Evolutionary conservation across 1,140 invertebrate species (phyloP).

Genomic region (Pogonomyrmex barbatus): DNA sequence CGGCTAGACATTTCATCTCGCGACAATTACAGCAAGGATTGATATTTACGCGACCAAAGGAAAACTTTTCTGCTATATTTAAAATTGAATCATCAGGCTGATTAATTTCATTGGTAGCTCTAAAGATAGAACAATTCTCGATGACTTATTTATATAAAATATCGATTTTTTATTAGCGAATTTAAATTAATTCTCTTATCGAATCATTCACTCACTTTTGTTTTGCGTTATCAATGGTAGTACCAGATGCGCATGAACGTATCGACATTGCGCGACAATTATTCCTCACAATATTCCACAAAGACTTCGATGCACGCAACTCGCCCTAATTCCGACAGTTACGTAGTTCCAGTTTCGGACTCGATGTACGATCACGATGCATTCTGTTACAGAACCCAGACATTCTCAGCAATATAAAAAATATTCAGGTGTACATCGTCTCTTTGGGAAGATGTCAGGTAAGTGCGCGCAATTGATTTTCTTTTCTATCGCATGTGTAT

Average conservation of each 20-base stretch:
- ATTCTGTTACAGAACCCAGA: slow-evolving; percentile 80
- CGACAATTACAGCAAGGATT: slow-evolving; percentile 11
- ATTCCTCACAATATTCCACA: neutral
- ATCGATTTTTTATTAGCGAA: neutral
- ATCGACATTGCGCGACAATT: neutral
- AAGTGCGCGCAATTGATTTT: slow-evolving; percentile 72
- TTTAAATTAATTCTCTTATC: neutral
- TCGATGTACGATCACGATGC: neutral
- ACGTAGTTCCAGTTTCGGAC: neutral
- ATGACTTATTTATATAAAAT: neutral
- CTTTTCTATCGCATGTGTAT: neutral
- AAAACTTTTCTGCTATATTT: neutral
- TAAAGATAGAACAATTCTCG: neutral
- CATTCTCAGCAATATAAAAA: slow-evolving; percentile 78
- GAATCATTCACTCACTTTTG: neutral
- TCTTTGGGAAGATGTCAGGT: slow-evolving; percentile 83
- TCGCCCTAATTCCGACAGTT: slow-evolving; percentile 17
- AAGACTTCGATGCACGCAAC: neutral
- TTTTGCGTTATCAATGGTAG: neutral
- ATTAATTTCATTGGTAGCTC: neutral
- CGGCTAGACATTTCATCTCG: slow-evolving; percentile 25
- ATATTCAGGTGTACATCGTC: slow-evolving; percentile 81
- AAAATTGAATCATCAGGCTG: neutral
- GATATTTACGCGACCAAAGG: neutral
- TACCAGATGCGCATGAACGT: neutral